phyloP scores from a whole-genome alignment of 2,888 invertebrate genomes.

The Drosophila buzzatii region DNA sequence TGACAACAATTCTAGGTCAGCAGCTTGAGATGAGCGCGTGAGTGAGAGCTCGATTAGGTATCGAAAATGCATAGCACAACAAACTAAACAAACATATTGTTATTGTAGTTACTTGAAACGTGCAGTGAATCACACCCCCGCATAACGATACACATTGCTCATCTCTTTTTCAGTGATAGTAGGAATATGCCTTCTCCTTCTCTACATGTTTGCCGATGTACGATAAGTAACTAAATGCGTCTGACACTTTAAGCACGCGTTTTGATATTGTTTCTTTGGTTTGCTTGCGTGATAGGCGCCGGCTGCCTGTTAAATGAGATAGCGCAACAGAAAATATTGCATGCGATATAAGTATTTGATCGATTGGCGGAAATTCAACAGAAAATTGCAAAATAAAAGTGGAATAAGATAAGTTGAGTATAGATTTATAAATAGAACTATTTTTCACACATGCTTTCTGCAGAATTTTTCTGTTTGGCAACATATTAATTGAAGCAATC shows the following conservation, averaged over 20 bases:
- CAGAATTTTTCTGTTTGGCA: constrained; percentile 29
- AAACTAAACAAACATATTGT: neutral
- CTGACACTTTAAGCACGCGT: constrained; percentile 54
- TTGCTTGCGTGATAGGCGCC: constrained; percentile 38
- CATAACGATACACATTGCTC: constrained; percentile 27
- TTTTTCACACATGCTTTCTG: constrained; percentile 63
- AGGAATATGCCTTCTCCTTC: neutral
- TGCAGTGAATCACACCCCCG: constrained; percentile 11
- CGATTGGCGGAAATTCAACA: constrained; percentile 56
- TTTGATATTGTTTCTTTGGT: constrained; percentile 3
- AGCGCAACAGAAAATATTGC: constrained; percentile 40
- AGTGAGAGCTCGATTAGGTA: neutral
- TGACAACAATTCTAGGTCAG: constrained; percentile 62
- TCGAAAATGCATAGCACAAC: neutral
- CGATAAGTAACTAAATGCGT: constrained; percentile 43
- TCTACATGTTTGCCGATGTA: constrained; percentile 7
- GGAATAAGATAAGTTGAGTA: constrained; percentile 36
- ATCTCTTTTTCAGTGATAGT: constrained; percentile 29
- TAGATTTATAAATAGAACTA: constrained; percentile 51
- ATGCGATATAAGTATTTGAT: constrained; percentile 58
- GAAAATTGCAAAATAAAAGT: constrained; percentile 34
- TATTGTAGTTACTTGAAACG: neutral
- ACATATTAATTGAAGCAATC: constrained; percentile 56
- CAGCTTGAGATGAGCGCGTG: constrained; percentile 58
- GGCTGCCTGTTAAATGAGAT: constrained; percentile 15